Evolutionary conservation across 2,797 vertebrate species (phyloP), one percentile per base, ranked within the genome.

Genomic region (Fundulus diaphanus): DNA sequence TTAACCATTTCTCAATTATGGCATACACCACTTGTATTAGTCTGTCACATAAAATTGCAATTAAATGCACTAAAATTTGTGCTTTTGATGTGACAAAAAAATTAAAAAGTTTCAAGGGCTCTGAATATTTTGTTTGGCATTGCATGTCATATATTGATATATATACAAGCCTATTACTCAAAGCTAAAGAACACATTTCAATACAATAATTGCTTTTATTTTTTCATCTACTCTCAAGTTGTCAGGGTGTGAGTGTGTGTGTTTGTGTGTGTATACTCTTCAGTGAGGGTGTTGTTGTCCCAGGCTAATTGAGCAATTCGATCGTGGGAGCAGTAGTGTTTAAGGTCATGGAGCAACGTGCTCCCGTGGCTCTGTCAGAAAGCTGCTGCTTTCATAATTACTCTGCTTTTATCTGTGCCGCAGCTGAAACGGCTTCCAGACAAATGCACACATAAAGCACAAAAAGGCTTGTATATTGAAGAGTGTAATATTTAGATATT

Each of bases 231-330:
- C 46, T 85, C 68, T 78, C 44, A 83, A 83, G 66, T 70, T 73
- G 73, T 40, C 70, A 76, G 42, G 46, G 78, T 79, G 63, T 67
- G 63, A 65, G 52, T 52, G 52, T 61, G 61, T 61, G n/a, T 51
- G 78, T 79, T 66, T 67, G 63, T 68, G 52, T 52, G 52, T 61
- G 61, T 61, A 63, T 71, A 40, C 72, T 33, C 35, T 48, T 85
- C 49, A 76, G 67, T 80, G 82, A 78, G 48, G 49, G 77, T 78
- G 73, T 82, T 85, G 74, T 87, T 84, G 77, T 91, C 82, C 73
- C 65, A 37, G 76, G 78, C 87, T 92, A 92, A 92, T 90, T 90
- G 90, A 89, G 80, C 82, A 92, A 70, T 88, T 89, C 81, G 82
- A 84, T 75, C 68, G 76, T 72, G 78, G 77, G 79, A 84, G 72